phyloP scores from a whole-genome alignment of 2,888 invertebrate genomes.

The Meteorus colon region DNA sequence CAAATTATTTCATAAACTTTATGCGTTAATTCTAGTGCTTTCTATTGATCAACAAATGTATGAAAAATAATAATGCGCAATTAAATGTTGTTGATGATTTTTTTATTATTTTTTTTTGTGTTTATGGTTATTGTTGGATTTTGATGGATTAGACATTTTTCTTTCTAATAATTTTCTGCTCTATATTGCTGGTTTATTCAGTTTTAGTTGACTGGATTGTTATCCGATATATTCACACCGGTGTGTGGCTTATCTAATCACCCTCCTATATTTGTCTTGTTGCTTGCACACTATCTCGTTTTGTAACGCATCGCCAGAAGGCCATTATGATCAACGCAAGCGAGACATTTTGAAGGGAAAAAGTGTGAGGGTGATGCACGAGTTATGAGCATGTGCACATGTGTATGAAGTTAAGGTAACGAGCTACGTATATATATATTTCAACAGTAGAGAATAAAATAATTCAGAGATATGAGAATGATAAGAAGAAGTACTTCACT shows the following conservation, averaged over 20 bases:
- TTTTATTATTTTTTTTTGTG: not conserved
- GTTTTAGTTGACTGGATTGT: conserved; percentile 29
- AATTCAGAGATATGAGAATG: not conserved
- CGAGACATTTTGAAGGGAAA: conserved; percentile 13
- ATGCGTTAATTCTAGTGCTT: conserved; percentile 7
- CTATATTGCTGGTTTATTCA: not conserved
- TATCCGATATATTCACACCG: conserved; percentile 43
- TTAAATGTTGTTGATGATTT: not conserved
- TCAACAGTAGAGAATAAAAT: conserved; percentile 31
- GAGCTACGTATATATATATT: conserved; percentile 13
- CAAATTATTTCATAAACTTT: conserved; percentile 37
- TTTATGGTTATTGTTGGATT: not conserved
- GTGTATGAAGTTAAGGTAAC: conserved; percentile 17
- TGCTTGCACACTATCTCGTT: conserved; percentile 36
- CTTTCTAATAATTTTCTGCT: conserved; percentile 16
- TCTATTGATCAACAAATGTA: conserved; percentile 8
- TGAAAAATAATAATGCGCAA: not conserved
- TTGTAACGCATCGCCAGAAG: conserved; percentile 43
- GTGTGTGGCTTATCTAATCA: conserved; percentile 54
- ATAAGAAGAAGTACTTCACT: not conserved
- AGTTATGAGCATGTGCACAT: not conserved
- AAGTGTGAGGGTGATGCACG: conserved; percentile 17
- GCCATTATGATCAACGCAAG: conserved; percentile 16
- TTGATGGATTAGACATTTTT: not conserved
- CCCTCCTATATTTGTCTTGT: conserved; percentile 48